These are phyloP conservation scores for Pelusios castaneus DNA, from an alignment of 2,113 vertebrate genomes.

Conservation along the genomic window DNA sequence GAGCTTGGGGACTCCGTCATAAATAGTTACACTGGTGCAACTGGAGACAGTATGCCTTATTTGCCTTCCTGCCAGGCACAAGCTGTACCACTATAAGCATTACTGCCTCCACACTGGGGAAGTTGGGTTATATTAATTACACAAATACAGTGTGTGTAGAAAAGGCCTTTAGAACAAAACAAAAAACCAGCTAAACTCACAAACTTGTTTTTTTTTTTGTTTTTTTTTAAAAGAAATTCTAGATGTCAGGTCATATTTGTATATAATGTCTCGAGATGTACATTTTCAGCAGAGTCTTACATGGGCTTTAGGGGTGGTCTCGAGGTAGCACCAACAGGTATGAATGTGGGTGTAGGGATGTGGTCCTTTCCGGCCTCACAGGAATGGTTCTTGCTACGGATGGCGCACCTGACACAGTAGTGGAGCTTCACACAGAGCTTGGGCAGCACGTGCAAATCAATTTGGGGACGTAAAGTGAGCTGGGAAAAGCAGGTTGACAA, in stretches of 20 bases:
- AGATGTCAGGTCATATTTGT: background rate
- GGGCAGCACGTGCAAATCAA: conserved; percentile 84
- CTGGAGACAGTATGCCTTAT: background rate
- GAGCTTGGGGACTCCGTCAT: too few relatives aligned
- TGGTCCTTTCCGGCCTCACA: conserved; percentile 92
- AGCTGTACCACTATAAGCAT: background rate
- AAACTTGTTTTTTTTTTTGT: background rate
- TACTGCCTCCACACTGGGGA: background rate
- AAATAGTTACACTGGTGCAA: background rate
- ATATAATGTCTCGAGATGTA: background rate
- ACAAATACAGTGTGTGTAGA: background rate
- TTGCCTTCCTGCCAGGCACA: background rate
- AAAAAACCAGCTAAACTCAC: background rate
- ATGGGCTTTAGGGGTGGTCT: background rate
- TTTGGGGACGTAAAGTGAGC: background rate
- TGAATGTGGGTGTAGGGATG: conserved; percentile 90
- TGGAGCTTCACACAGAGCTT: conserved; percentile 95
- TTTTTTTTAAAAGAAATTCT: background rate
- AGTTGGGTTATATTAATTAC: background rate
- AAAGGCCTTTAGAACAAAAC: background rate
- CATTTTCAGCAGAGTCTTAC: background rate
- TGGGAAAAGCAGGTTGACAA: background rate
- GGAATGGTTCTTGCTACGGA: conserved; percentile 94
- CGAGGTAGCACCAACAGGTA: conserved; percentile 75
- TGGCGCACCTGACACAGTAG: conserved; percentile 94